phyloP scores from a whole-genome alignment of 2,797 vertebrate species.

The Sebastes cheni region DNA sequence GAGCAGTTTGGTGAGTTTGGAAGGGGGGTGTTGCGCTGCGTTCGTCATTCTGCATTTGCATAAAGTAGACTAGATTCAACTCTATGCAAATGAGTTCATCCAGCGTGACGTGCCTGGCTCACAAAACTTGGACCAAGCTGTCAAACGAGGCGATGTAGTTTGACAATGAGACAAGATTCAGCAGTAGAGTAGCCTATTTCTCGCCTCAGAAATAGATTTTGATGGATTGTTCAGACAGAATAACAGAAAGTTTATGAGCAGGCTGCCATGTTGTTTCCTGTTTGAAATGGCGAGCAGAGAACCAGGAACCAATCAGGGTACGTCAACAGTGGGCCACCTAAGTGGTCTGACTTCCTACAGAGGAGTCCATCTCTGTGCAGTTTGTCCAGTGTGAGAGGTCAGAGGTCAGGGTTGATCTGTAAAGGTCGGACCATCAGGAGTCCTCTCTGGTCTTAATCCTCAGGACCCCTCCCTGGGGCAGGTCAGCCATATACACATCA shows the following conservation, averaged over 20 bases:
- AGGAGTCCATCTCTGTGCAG: slow-evolving; percentile 7
- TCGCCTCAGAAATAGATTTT: too few relatives aligned
- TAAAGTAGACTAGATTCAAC: neutral
- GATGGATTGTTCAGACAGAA: too few relatives aligned
- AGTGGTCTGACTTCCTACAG: neutral
- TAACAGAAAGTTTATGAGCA: too few relatives aligned
- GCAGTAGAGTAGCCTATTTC: too few relatives aligned
- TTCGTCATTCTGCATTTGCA: neutral
- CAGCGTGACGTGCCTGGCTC: neutral
- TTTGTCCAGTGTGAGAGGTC: slow-evolving; percentile 36
- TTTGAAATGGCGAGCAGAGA: too few relatives aligned
- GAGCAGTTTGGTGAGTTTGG: neutral
- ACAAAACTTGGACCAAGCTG: neutral
- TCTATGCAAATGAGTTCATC: neutral
- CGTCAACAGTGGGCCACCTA: too few relatives aligned
- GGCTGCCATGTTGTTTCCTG: too few relatives aligned
- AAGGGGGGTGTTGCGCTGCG: neutral
- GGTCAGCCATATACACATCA: slow-evolving; percentile 44
- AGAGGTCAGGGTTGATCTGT: slow-evolving; percentile 52
- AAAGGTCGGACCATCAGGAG: slow-evolving; percentile 28
- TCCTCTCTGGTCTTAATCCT: slow-evolving; percentile 51
- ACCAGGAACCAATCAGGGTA: too few relatives aligned
- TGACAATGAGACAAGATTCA: neutral
- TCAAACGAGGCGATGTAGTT: neutral
- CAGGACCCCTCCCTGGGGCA: slow-evolving; percentile 53